These are phyloP conservation scores for Micrastur ruficollis DNA, from an alignment of 2,797 vertebrate genomes.

Conservation along the genomic window DNA sequence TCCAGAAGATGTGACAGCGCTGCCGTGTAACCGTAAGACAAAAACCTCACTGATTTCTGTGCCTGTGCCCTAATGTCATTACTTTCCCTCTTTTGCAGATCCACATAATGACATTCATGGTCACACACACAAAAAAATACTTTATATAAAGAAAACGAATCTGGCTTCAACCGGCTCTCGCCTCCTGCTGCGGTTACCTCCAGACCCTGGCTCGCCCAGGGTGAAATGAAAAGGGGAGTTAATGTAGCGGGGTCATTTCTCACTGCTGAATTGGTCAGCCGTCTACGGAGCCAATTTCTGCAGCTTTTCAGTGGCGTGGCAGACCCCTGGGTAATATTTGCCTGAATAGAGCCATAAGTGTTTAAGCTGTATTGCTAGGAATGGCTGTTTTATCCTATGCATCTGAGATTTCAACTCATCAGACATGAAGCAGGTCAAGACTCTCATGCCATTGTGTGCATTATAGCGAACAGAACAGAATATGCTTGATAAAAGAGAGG, in stretches of 20 bases:
- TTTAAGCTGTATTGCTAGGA: slow-evolving; percentile 12
- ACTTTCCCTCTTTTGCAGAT: neutral
- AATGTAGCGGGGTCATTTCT: neutral
- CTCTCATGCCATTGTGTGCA: slow-evolving; percentile 38
- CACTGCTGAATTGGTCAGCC: slow-evolving; percentile 30
- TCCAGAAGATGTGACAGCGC: neutral
- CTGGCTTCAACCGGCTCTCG: slow-evolving; percentile 29
- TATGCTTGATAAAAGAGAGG: slow-evolving; percentile 45
- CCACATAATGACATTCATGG: neutral
- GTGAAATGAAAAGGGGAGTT: slow-evolving; percentile 32
- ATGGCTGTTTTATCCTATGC: slow-evolving; percentile 47
- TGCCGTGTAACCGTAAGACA: neutral
- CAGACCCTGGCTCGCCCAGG: neutral
- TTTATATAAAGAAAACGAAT: slow-evolving; percentile 36
- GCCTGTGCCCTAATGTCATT: neutral
- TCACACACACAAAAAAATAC: slow-evolving; percentile 15
- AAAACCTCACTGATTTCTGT: neutral
- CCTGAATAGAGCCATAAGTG: slow-evolving; percentile 19
- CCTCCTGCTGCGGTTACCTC: neutral
- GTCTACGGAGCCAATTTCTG: slow-evolving; percentile 29
- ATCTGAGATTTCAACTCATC: slow-evolving; percentile 59
- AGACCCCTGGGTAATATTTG: slow-evolving; percentile 29
- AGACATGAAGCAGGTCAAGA: slow-evolving; percentile 52
- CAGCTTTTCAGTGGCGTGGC: slow-evolving; percentile 29
- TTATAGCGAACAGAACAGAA: slow-evolving; percentile 50